Evolutionary conservation across 2,888 invertebrate genomes (phyloP), one percentile per base, ranked within the genome.

Genomic region (Callosobruchus maculatus): DNA sequence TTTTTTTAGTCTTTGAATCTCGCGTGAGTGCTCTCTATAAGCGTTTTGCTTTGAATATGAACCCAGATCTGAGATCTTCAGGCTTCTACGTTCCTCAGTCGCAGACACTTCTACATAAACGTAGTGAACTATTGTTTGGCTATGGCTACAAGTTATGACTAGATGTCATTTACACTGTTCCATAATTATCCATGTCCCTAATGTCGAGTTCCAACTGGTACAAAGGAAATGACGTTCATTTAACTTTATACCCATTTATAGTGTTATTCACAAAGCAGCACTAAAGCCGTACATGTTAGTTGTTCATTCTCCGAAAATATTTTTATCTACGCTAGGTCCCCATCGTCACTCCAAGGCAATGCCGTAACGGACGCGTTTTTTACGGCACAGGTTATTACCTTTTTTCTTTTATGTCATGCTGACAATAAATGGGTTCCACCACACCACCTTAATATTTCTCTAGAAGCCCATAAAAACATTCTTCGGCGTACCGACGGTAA

Each of bases 401-500:
- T 49, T 49, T 49, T 49, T 13, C 13, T 49, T 49, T n/a, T n/a
- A n/a, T 49, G 49, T 49, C 49, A 18, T 5, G 9, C 9, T 49
- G 49, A 49, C 49, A 49, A 49, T 49, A 49, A 49, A 49, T 49
- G 49, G 49, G 1, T 18, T 49, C 49, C 49, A 18, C 49, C 49
- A 49, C 49, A 49, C 49, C 49, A 49, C 49, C 49, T 7, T 49
- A 49, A 49, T 49, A 49, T 18, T 49, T 49, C 49, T 49, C 49
- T 49, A 49, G 49, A 49, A 49, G 49, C 49, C 13, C 49, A 49
- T 49, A 49, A 49, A 49, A 49, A 49, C 49, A 49, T 49, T 49
- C 49, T 22, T 72, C 21, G 22, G 69, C 69, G 72, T 72, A 72
- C 72, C 70, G 70, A 70, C 26, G 22, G 72, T 73, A 73, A 73